phyloP scores from a whole-genome alignment of 2,797 vertebrate genomes.

The Pangasius djambal region DNA sequence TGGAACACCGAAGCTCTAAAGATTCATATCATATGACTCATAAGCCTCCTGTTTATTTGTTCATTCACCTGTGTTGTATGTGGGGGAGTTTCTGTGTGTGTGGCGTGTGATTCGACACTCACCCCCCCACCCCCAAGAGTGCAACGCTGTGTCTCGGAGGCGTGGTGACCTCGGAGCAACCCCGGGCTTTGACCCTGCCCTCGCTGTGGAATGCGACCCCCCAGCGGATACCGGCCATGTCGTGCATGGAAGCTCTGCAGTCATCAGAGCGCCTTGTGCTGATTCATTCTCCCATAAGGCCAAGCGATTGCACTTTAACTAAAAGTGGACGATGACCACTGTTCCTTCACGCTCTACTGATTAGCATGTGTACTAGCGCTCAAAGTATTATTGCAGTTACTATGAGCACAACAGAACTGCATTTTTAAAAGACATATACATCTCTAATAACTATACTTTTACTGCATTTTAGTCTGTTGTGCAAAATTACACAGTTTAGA shows the following conservation, averaged over 20 bases:
- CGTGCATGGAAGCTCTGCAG: conserved; percentile 61
- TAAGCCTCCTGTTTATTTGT: conserved; percentile 18
- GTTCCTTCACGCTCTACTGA: conserved; percentile 7
- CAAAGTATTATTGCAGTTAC: background rate
- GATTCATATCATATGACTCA: conserved; percentile 33
- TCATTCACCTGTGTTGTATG: conserved; percentile 24
- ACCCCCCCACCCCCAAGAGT: conserved; percentile 39
- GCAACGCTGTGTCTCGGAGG: conserved; percentile 68
- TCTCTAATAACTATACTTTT: background rate
- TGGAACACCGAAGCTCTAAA: background rate
- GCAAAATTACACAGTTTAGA: background rate
- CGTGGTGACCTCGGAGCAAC: conserved; percentile 73
- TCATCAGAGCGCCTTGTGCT: conserved; percentile 56
- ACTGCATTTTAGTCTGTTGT: background rate
- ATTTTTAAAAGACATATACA: no score
- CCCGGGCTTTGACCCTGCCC: conserved; percentile 75
- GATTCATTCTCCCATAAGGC: conserved; percentile 53
- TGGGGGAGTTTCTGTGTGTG: background rate
- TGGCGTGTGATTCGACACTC: conserved; percentile 21
- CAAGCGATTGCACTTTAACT: conserved; percentile 34
- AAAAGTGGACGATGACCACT: conserved; percentile 2
- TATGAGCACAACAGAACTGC: background rate
- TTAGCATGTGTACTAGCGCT: background rate
- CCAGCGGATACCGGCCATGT: conserved; percentile 60
- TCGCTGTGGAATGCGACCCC: conserved; percentile 77